Conservation (phyloP, 2,888 invertebrate species). For the Agrotis puta region DNA sequence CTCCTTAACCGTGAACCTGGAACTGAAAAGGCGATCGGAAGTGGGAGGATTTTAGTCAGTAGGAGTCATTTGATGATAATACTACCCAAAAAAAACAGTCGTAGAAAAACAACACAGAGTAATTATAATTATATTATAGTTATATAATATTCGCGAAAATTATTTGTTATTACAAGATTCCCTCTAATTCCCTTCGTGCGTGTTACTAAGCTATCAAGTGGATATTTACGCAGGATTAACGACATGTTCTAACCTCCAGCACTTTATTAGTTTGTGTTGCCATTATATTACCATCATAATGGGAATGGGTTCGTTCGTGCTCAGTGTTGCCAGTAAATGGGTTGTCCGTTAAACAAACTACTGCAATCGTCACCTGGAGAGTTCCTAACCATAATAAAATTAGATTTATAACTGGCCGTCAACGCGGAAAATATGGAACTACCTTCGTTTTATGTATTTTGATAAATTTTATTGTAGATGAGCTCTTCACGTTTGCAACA, state of each 20-base stretch:
- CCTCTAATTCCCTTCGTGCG: conserved; percentile 66
- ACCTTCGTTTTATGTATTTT: neutral
- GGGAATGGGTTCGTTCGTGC: conserved; percentile 53
- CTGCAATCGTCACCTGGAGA: conserved; percentile 54
- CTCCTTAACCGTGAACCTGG: too few relatives aligned
- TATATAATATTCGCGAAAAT: conserved; percentile 16
- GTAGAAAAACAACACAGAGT: conserved; percentile 7
- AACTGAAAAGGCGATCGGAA: too few relatives aligned
- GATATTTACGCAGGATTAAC: conserved; percentile 60
- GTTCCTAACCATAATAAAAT: conserved; percentile 38
- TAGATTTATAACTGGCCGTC: conserved; percentile 33
- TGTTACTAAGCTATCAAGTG: conserved; percentile 64
- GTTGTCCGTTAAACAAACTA: conserved; percentile 49
- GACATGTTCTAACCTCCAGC: conserved; percentile 59
- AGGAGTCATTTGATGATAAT: too few relatives aligned
- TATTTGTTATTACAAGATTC: conserved; percentile 30
- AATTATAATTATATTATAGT: too few relatives aligned
- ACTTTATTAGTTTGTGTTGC: conserved; percentile 68
- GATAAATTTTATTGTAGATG: neutral
- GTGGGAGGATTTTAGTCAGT: too few relatives aligned
- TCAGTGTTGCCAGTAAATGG: conserved; percentile 48
- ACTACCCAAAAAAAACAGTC: too few relatives aligned
- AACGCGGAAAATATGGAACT: conserved; percentile 18
- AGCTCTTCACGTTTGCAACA: neutral
- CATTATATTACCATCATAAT: conserved; percentile 69